Evolutionary conservation across 1,140 invertebrate species (phyloP), one percentile per base, ranked within the genome.

Genomic region (Dreissena rostriformis): DNA sequence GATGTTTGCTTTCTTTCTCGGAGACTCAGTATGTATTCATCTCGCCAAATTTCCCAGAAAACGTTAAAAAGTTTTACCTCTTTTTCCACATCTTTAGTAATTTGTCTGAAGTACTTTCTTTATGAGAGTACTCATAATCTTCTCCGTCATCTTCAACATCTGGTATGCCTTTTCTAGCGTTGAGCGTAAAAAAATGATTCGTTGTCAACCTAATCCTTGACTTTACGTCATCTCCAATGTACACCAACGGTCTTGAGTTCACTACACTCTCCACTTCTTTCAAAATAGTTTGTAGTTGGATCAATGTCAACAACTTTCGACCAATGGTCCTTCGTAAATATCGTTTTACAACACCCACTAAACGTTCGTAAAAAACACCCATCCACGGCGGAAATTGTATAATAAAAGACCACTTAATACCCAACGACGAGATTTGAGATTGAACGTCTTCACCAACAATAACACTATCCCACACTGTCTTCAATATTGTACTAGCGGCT

Each of bases 191-290:
- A 29, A 75, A 75, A 75, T 61, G 73, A 61, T 26, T 15, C 2
- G 73, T 53, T 26, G 73, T 75, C 6, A 75, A 19, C 14, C 53
- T 53, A 61, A 75, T 57, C 11, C 12, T 52, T 11, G 73, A 75
- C 6, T 75, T 75, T 11, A 75, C 6, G 65, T 63, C 73, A 61
- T 75, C 55, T 39, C 55, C 52, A 12, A 75, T 26, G 49, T 73
- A 75, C n/a, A 75, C 73, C 26, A 75, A 28, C 26, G 19, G 73
- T 61, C 73, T 75, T 14, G 73, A 75, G 22, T 75, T 75, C 26
- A 75, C n/a, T 14, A 61, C 52, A 12, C 53, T 19, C 55, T 75
- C 73, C 39, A 53, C 26, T 29, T 75, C 73, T 53, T 75, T 57
- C 65, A 61, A 55, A 5, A 75, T 14, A 61, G 39, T 74, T 29